Conservation (phyloP, 2,113 vertebrate genomes). For the Forbesichthys agassizii region DNA sequence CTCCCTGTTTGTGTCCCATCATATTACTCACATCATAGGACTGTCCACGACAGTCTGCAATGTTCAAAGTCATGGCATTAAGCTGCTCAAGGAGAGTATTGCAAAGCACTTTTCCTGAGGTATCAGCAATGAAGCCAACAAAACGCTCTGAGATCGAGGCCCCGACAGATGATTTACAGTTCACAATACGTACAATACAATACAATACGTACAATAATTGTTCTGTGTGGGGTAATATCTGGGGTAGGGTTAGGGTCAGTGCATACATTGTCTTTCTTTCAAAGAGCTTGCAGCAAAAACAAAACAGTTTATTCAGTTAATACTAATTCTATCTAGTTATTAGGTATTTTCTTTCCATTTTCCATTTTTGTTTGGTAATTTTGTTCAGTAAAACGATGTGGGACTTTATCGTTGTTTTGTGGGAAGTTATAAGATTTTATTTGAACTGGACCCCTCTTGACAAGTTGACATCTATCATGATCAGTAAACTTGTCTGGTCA, state of each 20-base stretch:
- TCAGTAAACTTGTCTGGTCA: too few relatives aligned
- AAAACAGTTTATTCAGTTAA: too few relatives aligned
- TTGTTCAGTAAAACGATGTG: too few relatives aligned
- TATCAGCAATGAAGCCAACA: neutral
- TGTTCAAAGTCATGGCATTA: neutral
- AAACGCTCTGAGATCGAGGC: neutral
- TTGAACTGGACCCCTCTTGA: too few relatives aligned
- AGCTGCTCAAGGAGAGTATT: neutral
- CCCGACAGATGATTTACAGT: neutral
- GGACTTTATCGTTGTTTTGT: too few relatives aligned
- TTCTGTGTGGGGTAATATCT: neutral
- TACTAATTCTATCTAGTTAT: too few relatives aligned
- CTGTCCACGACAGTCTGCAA: neutral
- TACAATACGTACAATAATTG: neutral
- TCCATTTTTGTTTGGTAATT: too few relatives aligned
- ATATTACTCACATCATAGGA: neutral
- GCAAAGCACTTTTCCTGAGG: neutral
- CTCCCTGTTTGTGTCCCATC: neutral
- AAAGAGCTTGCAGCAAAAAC: too few relatives aligned
- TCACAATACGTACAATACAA: neutral
- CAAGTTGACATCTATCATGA: too few relatives aligned
- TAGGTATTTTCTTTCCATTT: too few relatives aligned
- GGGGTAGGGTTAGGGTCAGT: neutral
- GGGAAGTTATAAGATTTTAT: too few relatives aligned
- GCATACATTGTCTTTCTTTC: too few relatives aligned